Evolutionary conservation across 2,797 vertebrate genomes (phyloP), one percentile per base, ranked within the genome.

Genomic region (Lemur catta): DNA sequence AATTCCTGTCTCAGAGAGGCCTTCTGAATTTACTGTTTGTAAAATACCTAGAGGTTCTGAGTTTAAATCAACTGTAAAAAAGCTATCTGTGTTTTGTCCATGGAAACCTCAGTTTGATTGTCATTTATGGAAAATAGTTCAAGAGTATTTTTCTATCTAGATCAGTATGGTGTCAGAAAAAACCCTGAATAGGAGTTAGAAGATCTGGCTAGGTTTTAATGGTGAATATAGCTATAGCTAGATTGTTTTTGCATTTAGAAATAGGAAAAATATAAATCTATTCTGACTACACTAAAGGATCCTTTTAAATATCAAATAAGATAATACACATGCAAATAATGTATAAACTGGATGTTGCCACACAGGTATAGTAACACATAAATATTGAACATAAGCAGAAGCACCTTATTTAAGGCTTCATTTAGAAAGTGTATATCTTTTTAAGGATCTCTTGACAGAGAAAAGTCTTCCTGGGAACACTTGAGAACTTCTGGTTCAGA

Each of bases 221-320:
- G 80, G 9, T 59, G 80, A 72, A 43, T 55, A 78, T 43, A 84
- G 52, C 17, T 75, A 61, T 59, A 61, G 35, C 33, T 91, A 41
- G 33, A 46, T 89, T 90, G 38, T 61, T 76, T 67, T 63, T 88
- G 50, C 52, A 59, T 86, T 78, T 89, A 89, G 46, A 95, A 82
- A 74, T 18, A 79, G 11, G 57, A 30, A 88, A 85, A 74, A 85
- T 55, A 30, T 55, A 90, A 78, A 84, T 79, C 13, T 84, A 35
- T 14, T 90, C 7, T 91, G 84, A 46, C 11, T 55, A 67, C 15
- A 13, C 14, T 24, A 76, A 84, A 85, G 5, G 13, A 50, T 81
- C 55, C 26, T 91, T 78, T 1, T 61, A 92, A 78, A 67, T 69
- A 92, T 35, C 50, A 84, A 65, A 94, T n/a, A 65, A 91, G 46